Evolutionary conservation across 2,888 invertebrate genomes (phyloP).

Genomic region (Lamellibrachia satsuma): DNA sequence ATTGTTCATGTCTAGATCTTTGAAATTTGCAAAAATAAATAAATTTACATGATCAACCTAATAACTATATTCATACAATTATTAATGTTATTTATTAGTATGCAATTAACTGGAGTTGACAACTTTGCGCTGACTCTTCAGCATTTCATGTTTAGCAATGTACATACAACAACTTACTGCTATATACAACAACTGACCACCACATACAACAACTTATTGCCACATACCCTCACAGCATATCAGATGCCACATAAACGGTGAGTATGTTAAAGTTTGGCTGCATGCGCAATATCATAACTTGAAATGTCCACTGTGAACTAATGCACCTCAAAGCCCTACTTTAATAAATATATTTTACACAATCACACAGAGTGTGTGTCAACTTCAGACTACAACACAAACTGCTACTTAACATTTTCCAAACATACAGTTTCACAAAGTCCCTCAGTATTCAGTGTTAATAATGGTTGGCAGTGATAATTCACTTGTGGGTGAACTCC

Average conservation of each 20-base stretch:
- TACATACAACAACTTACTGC: background rate
- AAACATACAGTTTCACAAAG: constrained; percentile 10
- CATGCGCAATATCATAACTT: background rate
- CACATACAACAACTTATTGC: too few relatives aligned
- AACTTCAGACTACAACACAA: background rate
- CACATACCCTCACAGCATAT: too few relatives aligned
- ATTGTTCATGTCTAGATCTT: too few relatives aligned
- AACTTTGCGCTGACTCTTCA: background rate
- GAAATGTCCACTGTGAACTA: background rate
- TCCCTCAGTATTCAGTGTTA: background rate
- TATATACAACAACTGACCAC: too few relatives aligned
- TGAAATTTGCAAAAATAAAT: too few relatives aligned
- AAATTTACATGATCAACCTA: too few relatives aligned
- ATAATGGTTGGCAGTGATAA: background rate
- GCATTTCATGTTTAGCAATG: background rate
- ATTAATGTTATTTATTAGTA: background rate
- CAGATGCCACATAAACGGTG: background rate
- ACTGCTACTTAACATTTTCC: background rate
- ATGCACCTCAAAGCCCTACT: background rate
- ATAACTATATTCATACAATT: background rate
- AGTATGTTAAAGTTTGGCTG: background rate
- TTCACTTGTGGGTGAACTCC: background rate
- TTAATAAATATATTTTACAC: background rate
- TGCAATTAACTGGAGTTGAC: background rate
- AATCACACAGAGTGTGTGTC: background rate